Base-by-base conservation (phyloP, 2,797 vertebrate genomes). In the Lerista edwardsae region DNA sequence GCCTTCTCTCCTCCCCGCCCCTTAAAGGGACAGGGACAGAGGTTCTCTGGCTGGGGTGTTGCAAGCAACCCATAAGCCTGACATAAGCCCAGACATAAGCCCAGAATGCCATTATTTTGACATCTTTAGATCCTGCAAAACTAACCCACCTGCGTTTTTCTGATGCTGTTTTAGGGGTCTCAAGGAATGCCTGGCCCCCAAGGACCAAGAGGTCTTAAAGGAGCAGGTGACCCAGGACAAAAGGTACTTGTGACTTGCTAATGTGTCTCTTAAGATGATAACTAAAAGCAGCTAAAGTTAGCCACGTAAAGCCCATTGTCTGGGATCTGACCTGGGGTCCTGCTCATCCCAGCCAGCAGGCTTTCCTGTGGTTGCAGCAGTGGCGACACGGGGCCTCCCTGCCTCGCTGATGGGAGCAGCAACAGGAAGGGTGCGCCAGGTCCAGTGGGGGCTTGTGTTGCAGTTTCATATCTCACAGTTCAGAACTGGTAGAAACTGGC, bases 201-300 rank as follows among this genome's bases (percentile, higher is more conserved):
- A 0, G 98, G 98, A 93, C 97, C 97, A 82, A 73, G 80, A 36
- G 98, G 97, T 84, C 92, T 95, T 86, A 97, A 95, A 84, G 97
- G 97, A 0, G 1, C 93, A 31, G 97, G 97, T 86, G 96, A 98
- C 92, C 95, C 97, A 74, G 97, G 98, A 92, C 88, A 95, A 87
- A 99, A 98, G 96, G 98, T 97, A 95, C 57, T 51, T 80, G 8
- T 82, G 6, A 15, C 57, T 5, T 41, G 6, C 7, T 59, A 75
- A 25, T 69, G 65, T 1, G 0, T 79, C 14, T 15, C 59, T 68
- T 84, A 83, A 62, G 84, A 72, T 57, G 15, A 23, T 69, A 2
- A 19, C 29, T 65, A 6, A 9, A 65, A 12, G 34, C 3, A 69
- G 17, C 21, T 41, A 25, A 6, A 23, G 4, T 19, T 34, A 68